phyloP scores from a whole-genome alignment of 1,140 invertebrate genomes.

The Phthorimaea operculella region DNA sequence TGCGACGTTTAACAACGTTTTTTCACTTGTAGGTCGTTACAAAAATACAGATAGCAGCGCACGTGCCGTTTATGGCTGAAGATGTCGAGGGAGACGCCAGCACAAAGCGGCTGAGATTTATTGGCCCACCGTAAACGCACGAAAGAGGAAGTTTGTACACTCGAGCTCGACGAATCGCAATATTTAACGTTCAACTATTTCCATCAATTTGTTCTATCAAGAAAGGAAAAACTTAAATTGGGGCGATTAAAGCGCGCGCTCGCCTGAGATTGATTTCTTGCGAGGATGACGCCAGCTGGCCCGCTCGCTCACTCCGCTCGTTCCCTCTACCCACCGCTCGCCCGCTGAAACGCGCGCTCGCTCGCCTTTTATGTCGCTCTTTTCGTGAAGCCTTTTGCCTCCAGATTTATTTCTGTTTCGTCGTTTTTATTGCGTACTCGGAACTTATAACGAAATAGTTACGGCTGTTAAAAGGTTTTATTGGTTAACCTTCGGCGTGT shows the following conservation, averaged over 20 bases:
- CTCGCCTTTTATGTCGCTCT: not conserved
- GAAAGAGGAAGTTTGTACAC: constrained; percentile 47
- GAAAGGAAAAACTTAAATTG: constrained; percentile 61
- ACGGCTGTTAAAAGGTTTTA: constrained; percentile 68
- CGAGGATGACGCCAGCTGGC: constrained; percentile 25
- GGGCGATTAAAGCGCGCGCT: constrained; percentile 45
- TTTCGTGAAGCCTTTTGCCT: constrained; percentile 42
- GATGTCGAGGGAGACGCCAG: constrained; percentile 39
- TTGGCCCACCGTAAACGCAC: constrained; percentile 40
- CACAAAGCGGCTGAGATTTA: constrained; percentile 53
- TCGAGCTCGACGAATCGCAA: constrained; percentile 39
- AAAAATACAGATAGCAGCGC: constrained; percentile 50
- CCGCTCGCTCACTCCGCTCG: constrained; percentile 4
- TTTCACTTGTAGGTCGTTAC: constrained; percentile 45
- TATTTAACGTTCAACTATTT: constrained; percentile 58
- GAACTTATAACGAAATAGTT: constrained; percentile 68
- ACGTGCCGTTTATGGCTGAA: constrained; percentile 52
- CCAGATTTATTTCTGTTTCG: constrained; percentile 65
- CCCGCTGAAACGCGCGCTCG: not conserved
- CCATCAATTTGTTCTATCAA: constrained; percentile 46
- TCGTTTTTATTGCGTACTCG: constrained; percentile 65
- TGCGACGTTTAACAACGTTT: constrained; percentile 38
- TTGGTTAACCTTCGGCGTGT: constrained; percentile 66
- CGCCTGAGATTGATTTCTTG: constrained; percentile 56
- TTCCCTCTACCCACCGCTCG: not conserved